phyloP scores from a whole-genome alignment of 2,888 invertebrate species.

The Ellobium chinense region DNA sequence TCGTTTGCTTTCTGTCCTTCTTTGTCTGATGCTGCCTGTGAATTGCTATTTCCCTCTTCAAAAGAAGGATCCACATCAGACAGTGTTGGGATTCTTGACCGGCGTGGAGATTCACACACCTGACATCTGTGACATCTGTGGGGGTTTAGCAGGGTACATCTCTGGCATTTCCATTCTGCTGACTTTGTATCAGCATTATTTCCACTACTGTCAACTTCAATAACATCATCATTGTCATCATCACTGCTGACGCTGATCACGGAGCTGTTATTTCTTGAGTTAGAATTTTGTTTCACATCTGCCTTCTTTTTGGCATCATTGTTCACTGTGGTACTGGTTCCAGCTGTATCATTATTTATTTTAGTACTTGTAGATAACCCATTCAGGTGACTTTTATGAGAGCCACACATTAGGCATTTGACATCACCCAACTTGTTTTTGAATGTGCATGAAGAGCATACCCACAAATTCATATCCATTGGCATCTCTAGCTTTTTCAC shows the following conservation, averaged over 20 bases:
- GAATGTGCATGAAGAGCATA: no score
- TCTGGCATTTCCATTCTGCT: constrained; percentile 80
- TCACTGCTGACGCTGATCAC: not conserved
- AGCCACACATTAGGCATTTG: no score
- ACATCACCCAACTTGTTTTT: no score
- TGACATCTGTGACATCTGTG: constrained; percentile 85
- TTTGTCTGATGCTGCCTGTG: not conserved
- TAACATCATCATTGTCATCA: not conserved
- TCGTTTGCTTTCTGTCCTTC: not conserved
- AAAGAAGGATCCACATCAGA: constrained; percentile 4
- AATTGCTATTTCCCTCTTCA: constrained; percentile 6
- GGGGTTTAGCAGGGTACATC: constrained; percentile 88
- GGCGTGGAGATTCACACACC: constrained; percentile 86
- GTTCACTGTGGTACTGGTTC: not conserved
- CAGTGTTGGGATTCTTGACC: constrained; percentile 53
- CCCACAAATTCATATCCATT: no score
- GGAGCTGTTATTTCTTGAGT: not conserved
- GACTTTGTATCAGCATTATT: not conserved
- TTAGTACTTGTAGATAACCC: no score
- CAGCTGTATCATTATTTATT: not conserved
- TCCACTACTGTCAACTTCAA: not conserved
- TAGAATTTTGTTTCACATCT: not conserved
- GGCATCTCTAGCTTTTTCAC: no score
- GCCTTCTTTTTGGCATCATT: no score
- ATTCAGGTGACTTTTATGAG: no score